Percentiles rank a stretch among this genome's conserved stretches.
phyloP scores from a whole-genome alignment of 2,797 vertebrate species.

The Euphonia xanthogaster region DNA sequence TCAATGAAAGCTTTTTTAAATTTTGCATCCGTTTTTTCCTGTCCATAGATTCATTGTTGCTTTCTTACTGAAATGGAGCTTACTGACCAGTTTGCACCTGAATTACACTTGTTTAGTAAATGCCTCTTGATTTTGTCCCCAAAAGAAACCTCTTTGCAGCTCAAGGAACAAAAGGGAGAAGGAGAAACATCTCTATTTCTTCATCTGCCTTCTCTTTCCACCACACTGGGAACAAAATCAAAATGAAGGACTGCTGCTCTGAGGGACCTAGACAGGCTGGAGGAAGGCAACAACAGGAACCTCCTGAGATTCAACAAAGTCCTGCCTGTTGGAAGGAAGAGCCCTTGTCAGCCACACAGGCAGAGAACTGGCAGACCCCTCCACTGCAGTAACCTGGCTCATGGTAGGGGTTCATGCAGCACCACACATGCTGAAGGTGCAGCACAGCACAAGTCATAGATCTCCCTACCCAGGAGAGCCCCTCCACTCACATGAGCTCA shows the following conservation, averaged over 20 bases:
- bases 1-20: background rate
- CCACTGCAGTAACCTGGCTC: background rate
- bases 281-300: background rate
- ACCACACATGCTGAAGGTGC: accelerated
- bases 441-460: background rate
- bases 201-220: background rate
- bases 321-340: background rate
- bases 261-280: background rate
- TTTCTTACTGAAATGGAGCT: background rate
- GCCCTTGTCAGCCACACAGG: background rate
- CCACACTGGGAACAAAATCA: background rate
- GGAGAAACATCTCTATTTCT: background rate
- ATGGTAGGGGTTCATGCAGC: accelerated
- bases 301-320: background rate
- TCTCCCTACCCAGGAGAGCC: background rate
- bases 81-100: background rate
- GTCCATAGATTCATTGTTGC: background rate
- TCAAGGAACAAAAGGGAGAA: background rate
- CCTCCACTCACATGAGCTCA: background rate
- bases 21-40: background rate
- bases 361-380: background rate
- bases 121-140: background rate
- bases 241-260: background rate
- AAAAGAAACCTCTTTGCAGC: background rate
- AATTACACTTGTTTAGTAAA: background rate